These are phyloP conservation scores for Drosophila bocqueti DNA, from an alignment of 1,140 invertebrate species.

Conservation along the genomic window DNA sequence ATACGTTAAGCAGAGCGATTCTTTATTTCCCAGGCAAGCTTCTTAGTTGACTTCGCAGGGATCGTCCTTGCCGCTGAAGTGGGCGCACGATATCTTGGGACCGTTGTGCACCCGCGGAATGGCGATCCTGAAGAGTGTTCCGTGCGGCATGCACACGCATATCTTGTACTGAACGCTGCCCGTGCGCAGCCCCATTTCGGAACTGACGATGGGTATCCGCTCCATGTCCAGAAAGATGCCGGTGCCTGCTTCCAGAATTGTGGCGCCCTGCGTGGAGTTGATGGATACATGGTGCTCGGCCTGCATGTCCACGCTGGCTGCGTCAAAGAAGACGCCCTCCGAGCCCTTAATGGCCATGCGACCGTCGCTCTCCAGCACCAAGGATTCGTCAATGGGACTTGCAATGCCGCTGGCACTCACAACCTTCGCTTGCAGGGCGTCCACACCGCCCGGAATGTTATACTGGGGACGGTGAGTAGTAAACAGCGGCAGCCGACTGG, in stretches of 20 bases:
- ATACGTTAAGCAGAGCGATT: conserved; percentile 43
- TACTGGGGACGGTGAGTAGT: conserved; percentile 90
- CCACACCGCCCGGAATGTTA: conserved; percentile 89
- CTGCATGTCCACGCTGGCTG: conserved; percentile 88
- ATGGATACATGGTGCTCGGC: conserved; percentile 93
- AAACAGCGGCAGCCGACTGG: conserved; percentile 89
- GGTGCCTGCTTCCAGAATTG: conserved; percentile 89
- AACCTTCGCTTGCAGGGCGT: conserved; percentile 88
- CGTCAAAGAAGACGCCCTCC: conserved; percentile 89
- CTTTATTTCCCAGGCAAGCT: conserved; percentile 10
- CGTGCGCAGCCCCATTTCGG: conserved; percentile 84
- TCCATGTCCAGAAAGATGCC: conserved; percentile 90
- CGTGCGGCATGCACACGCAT: conserved; percentile 94
- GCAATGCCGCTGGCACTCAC: conserved; percentile 90
- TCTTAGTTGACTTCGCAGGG: conserved; percentile 86
- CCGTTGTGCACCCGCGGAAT: conserved; percentile 86
- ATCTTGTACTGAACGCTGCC: conserved; percentile 91
- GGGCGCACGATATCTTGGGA: conserved; percentile 88
- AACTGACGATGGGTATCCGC: conserved; percentile 89
- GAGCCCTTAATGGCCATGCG: conserved; percentile 86
- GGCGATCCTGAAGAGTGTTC: conserved; percentile 91
- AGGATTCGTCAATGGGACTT: conserved; percentile 89
- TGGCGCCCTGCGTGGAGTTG: conserved; percentile 91
- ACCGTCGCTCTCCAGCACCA: conserved; percentile 88
- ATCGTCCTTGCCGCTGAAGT: conserved; percentile 89